Evolutionary conservation across 2,113 vertebrate species (phyloP), one percentile per base, ranked within the genome.

Genomic region (Gnathonemus longibarbis): DNA sequence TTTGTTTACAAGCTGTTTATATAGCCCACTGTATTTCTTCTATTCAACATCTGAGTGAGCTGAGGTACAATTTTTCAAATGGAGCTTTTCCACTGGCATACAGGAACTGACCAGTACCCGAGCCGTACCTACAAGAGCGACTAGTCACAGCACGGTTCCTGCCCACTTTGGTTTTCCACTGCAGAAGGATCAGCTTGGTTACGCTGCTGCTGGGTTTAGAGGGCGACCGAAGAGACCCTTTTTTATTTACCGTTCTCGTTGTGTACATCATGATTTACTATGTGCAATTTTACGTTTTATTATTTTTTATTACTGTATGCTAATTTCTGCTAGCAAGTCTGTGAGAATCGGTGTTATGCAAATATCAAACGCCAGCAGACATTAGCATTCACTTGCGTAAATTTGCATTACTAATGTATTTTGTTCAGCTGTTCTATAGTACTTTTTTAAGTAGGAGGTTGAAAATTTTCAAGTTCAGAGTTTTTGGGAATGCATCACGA

Each of bases 1-100:
- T 84, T 84, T 84, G 83, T 84, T 84, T 84, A 84, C 83, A 84
- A 84, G 83, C 83, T 48, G 42, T 24, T 48, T 84, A 80, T 80
- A 80, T 80, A 35, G 13, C 35, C 74, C 35, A 80, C 35, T 80
- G 74, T 2, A 80, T 80, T 80, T 80, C 35, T 42, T 80, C 4
- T 80, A 19, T 77, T 77, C 70, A 77, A 39, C 70, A 77, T 42
- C 74, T 80, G 35, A 80, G 74, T 42, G 35, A 42, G 74, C 35
- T 6, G 31, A 42, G 74, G 35, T 17, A 42, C 6, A 35, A 80
- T 19, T 39, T 19, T 31, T 70, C n/a, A 13, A 70, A 31, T 31
- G 62, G n/a, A 11, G n/a, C 10, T 3, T 66, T 66, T 11, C 9
- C n/a, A 66, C 21, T 58, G 56, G 21, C 21, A 62, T n/a, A 62